Base-by-base conservation (phyloP, 2,888 invertebrate species). In the Pherbina coryleti region DNA sequence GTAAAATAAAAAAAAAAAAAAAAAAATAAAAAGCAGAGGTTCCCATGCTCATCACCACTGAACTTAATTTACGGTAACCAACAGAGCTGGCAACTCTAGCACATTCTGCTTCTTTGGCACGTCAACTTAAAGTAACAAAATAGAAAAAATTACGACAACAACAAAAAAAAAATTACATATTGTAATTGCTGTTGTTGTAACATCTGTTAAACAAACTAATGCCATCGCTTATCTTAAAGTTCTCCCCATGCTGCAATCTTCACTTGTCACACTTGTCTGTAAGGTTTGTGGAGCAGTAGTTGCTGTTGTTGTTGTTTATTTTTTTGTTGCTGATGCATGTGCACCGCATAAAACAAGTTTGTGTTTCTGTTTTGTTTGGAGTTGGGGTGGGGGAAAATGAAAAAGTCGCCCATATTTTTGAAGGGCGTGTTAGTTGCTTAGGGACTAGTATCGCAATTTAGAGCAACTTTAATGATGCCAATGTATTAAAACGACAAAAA, bases 121-220 rank as follows among this genome's bases (percentile, higher is more conserved):
- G 14, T 11, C 7, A 17, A 44, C 14, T 44, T 19, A 67, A n/a
- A 67, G 25, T 5, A 67, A 67, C 67, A 67, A 37, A 31, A 67
- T 9, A 9, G 25, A 44, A 69, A 44, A 53, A 53, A 17, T 17
- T 3, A 2, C 5, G n/a, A n/a, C n/a, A n/a, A n/a, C n/a, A n/a
- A 34, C 37, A 25, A 28, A 11, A 67, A 44, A 28, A 22, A 67
- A 44, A 44, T 22, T 67, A 67, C 28, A 37, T 34, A 17, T 34
- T 25, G 37, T 57, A 55, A 37, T 72, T 72, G 72, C 28, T 31
- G 71, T 57, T 72, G 60, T 72, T 72, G 37, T 57, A 72, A 72
- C 72, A 72, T 72, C 72, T 72, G 72, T 72, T 72, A 55, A 55
- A n/a, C 57, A 72, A 64, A 25, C 72, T 25, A 72, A 67, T 37